Percentiles rank a stretch among this genome's conserved stretches.
These are phyloP conservation scores for Timandra comae DNA, from an alignment of 2,888 invertebrate genomes.

Conservation along the genomic window DNA sequence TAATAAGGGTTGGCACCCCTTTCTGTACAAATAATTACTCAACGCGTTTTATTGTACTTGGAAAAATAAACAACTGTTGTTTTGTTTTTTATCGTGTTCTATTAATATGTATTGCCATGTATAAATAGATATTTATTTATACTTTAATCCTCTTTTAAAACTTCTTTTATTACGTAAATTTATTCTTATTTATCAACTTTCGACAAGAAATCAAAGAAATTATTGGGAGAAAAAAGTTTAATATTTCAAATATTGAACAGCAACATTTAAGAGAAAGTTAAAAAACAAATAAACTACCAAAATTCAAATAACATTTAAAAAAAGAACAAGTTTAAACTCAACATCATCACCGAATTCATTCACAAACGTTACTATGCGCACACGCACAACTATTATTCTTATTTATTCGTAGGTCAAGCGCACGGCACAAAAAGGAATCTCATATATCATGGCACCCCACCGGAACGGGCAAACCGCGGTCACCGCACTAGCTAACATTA, in stretches of 20 bases:
- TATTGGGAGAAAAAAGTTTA: neutral
- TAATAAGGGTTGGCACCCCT: slow-evolving; percentile 19
- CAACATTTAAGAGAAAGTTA: too few species aligned
- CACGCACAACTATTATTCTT: slow-evolving; percentile 6
- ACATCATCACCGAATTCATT: slow-evolving; percentile 6
- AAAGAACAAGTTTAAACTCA: slow-evolving; percentile 8
- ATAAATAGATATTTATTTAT: too few species aligned
- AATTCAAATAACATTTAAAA: slow-evolving; percentile 3
- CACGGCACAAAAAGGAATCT: slow-evolving; percentile 43
- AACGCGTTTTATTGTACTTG: slow-evolving; percentile 21
- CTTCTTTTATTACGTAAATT: too few species aligned
- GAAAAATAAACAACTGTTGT: slow-evolving; percentile 20
- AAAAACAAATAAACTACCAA: too few species aligned
- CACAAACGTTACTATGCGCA: slow-evolving; percentile 2
- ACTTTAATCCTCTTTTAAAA: too few species aligned
- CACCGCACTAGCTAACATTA: slow-evolving; percentile 52
- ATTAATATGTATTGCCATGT: slow-evolving; percentile 12
- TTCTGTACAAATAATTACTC: slow-evolving; percentile 24
- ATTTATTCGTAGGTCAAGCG: slow-evolving; percentile 48
- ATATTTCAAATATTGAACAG: too few species aligned
- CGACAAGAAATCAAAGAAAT: too few species aligned
- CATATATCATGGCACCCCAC: slow-evolving; percentile 57
- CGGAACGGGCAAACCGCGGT: slow-evolving; percentile 60
- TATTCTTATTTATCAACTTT: too few species aligned
- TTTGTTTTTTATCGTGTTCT: slow-evolving; percentile 9